These are phyloP conservation scores for Drosophila tanythrix DNA, from an alignment of 2,888 invertebrate genomes.

Conservation along the genomic window DNA sequence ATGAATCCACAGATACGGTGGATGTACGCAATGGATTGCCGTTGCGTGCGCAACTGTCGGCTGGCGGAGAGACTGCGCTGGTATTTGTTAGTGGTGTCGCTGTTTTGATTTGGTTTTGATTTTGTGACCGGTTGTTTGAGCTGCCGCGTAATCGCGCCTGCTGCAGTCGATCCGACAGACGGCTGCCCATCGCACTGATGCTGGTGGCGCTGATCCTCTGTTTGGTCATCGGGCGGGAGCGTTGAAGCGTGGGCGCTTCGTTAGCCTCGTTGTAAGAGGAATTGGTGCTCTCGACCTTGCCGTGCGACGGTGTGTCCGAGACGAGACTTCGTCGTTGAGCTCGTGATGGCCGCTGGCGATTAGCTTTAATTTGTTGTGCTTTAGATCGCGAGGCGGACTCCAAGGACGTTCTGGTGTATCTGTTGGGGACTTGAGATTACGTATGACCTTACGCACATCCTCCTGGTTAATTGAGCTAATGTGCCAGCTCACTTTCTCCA, in stretches of 20 bases:
- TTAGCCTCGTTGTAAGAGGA: constrained; percentile 91
- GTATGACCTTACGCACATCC: constrained; percentile 89
- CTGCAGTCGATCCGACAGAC: constrained; percentile 73
- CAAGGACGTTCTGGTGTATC: constrained; percentile 87
- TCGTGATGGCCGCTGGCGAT: constrained; percentile 85
- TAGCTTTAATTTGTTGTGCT: constrained; percentile 71
- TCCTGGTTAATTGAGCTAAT: constrained; percentile 90
- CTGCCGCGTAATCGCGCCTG: constrained; percentile 58
- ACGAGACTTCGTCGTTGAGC: constrained; percentile 93
- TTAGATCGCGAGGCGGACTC: constrained; percentile 85
- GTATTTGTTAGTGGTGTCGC: too few relatives aligned
- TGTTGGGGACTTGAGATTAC: constrained; percentile 88
- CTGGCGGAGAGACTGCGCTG: too few relatives aligned
- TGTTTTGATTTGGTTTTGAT: too few relatives aligned
- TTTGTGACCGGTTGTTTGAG: too few relatives aligned
- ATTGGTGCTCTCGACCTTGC: constrained; percentile 86
- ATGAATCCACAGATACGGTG: too few relatives aligned
- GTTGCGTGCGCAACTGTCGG: too few relatives aligned
- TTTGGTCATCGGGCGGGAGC: constrained; percentile 61
- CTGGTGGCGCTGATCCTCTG: constrained; percentile 63
- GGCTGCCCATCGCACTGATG: constrained; percentile 61
- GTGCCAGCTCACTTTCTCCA: constrained; percentile 87
- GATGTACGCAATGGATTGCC: too few relatives aligned
- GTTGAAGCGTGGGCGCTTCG: constrained; percentile 82
- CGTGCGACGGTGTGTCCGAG: constrained; percentile 94